Evolutionary conservation across 1,140 invertebrate genomes (phyloP).

Genomic region (Ephestia elutella): DNA sequence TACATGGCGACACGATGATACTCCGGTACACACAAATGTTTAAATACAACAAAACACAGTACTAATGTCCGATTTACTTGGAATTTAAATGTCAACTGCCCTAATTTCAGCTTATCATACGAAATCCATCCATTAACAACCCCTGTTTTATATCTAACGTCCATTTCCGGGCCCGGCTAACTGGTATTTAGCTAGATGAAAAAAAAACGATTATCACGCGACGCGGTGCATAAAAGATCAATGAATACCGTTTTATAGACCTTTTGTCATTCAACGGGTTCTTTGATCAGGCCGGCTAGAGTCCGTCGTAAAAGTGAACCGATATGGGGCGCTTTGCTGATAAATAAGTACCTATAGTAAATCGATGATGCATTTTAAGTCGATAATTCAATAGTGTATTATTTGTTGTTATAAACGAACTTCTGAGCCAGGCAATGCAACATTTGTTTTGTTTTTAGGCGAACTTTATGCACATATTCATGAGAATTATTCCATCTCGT

Average conservation of each 20-base stretch:
- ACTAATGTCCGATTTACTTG: neutral
- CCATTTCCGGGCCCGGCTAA: neutral
- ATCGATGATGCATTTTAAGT: no score
- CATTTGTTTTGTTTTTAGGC: no score
- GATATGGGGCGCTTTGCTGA: neutral
- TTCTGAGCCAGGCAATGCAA: no score
- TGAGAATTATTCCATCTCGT: no score
- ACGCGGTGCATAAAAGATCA: neutral
- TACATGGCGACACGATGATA: no score
- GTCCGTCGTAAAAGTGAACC: neutral
- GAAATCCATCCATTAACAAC: neutral
- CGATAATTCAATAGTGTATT: no score
- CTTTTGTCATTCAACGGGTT: neutral
- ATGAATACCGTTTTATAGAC: neutral
- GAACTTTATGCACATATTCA: no score
- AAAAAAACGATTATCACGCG: conserved; percentile 1
- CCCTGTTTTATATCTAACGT: neutral
- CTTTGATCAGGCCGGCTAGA: neutral
- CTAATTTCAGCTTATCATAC: neutral
- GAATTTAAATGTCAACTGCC: neutral
- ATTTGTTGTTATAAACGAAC: no score
- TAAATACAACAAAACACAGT: neutral
- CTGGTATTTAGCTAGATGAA: neutral
- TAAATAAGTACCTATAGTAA: no score
- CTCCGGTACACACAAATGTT: neutral